phyloP scores from a whole-genome alignment of 2,888 invertebrate genomes.

The Drosophila suboccidentalis region DNA sequence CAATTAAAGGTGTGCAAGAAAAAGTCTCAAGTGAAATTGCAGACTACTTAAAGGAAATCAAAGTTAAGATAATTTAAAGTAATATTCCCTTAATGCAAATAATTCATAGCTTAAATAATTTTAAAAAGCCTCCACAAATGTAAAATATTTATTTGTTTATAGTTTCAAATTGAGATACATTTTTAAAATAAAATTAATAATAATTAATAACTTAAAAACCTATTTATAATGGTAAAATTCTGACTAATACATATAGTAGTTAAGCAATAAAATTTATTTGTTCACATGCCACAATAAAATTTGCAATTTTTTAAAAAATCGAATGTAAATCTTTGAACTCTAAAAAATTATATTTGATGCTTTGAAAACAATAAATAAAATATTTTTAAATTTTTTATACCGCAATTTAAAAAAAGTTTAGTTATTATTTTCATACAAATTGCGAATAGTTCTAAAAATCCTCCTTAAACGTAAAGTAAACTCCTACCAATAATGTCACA shows the following conservation, averaged over 20 bases:
- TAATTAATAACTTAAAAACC: too few species aligned
- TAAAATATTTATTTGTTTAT: too few species aligned
- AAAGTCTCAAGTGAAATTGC: not conserved
- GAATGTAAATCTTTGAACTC: too few species aligned
- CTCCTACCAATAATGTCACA: not conserved
- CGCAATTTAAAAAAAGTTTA: too few species aligned
- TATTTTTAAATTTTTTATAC: too few species aligned
- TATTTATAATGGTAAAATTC: too few species aligned
- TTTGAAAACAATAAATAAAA: not conserved
- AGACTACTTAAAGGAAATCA: not conserved
- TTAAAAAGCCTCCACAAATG: not conserved
- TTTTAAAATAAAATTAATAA: too few species aligned
- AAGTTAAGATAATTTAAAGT: not conserved
- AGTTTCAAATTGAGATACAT: too few species aligned
- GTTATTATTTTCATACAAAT: not conserved
- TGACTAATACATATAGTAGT: too few species aligned
- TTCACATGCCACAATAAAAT: too few species aligned
- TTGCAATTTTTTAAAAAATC: too few species aligned
- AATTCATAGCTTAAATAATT: not conserved
- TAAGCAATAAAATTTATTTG: too few species aligned
- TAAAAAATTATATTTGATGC: not conserved
- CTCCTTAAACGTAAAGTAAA: not conserved
- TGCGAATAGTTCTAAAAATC: not conserved
- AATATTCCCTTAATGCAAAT: not conserved
- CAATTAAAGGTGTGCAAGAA: constrained; percentile 52